These are phyloP conservation scores for Henricia sp. DNA, from an alignment of 53 echinoderm and acorn worm species.

Conservation along the genomic window DNA sequence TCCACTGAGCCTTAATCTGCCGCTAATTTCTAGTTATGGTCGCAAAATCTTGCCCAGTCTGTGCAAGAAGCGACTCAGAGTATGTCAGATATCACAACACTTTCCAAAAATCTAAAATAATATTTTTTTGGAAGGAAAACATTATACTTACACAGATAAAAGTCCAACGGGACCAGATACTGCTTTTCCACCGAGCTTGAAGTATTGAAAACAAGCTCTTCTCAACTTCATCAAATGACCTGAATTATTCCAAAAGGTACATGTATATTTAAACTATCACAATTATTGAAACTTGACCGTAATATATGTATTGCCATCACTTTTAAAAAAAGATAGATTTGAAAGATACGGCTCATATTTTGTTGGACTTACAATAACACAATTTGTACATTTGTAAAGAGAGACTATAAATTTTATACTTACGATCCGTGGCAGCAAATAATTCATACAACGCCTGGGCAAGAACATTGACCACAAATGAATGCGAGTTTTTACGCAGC, in stretches of 20 bases:
- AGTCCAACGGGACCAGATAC: slow-evolving; percentile 92
- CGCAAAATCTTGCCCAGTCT: too few species aligned
- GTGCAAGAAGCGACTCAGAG: too few species aligned
- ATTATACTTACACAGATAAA: slow-evolving; percentile 84
- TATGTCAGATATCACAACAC: too few species aligned
- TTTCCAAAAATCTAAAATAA: too few species aligned
- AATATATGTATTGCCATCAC: too few species aligned
- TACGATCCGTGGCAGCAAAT: slow-evolving; percentile 92
- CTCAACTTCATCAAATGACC: slow-evolving; percentile 84
- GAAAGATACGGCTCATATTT: too few species aligned
- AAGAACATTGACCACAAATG: slow-evolving; percentile 92
- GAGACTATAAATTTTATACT: slow-evolving; percentile 38
- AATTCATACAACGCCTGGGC: slow-evolving; percentile 95
- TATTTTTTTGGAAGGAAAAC: too few species aligned
- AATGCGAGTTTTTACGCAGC: slow-evolving; percentile 85
- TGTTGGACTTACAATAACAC: too few species aligned
- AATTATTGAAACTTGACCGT: background rate
- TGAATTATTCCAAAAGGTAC: slow-evolving; percentile 3
- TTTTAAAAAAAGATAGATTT: too few species aligned
- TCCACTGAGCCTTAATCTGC: too few species aligned
- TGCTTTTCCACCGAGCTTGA: slow-evolving; percentile 85
- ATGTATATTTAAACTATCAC: background rate
- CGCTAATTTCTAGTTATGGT: too few species aligned
- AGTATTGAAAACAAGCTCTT: slow-evolving; percentile 88
- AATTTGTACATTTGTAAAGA: background rate